Evolutionary conservation across 2,113 vertebrate genomes (phyloP).

Genomic region (Raphicerus campestris): DNA sequence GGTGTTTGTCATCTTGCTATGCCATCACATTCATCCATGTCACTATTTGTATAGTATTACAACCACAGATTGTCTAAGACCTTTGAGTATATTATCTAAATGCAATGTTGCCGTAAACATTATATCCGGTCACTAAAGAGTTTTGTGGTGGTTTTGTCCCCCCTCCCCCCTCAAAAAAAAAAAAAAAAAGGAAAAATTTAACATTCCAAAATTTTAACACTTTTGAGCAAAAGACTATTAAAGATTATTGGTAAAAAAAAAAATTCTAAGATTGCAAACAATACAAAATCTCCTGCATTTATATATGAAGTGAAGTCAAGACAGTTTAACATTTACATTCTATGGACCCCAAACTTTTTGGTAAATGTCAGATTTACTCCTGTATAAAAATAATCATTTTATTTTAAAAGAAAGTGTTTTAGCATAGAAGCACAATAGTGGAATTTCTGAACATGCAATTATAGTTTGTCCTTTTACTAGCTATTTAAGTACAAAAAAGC

Average conservation of each 20-base stretch:
- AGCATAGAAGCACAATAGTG: neutral
- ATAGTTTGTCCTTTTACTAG: neutral
- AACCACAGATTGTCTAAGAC: neutral
- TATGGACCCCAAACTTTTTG: neutral
- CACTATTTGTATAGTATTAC: neutral
- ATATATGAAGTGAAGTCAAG: neutral
- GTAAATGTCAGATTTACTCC: neutral
- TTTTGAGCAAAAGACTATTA: neutral
- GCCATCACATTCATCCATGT: neutral
- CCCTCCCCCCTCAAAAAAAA: fast-evolving
- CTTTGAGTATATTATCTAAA: neutral
- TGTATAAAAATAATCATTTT: neutral
- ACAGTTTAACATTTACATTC: neutral
- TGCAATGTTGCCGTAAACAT: neutral
- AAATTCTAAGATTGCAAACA: neutral
- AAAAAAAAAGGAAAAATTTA: neutral
- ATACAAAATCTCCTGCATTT: neutral
- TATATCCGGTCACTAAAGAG: neutral
- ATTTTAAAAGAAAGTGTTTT: neutral
- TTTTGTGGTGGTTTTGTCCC: neutral
- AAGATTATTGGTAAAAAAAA: neutral
- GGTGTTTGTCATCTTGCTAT: neutral
- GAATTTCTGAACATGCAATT: neutral
- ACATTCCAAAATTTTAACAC: neutral
- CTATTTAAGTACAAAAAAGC: neutral